phyloP scores from a whole-genome alignment of 2,888 invertebrate species.

The Philhelius pedissequus region DNA sequence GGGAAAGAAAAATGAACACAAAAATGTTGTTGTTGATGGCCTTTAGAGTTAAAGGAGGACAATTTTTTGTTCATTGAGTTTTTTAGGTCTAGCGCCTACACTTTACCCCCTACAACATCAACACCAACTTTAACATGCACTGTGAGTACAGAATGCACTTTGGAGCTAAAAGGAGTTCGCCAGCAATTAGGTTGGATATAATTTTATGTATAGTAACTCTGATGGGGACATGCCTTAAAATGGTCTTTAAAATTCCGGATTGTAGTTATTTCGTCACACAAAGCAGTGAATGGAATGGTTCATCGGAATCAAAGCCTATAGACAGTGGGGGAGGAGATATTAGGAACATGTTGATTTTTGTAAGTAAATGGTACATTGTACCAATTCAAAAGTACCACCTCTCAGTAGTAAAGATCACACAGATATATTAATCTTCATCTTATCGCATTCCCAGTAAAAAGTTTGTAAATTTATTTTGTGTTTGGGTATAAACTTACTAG shows the following conservation, averaged over 20 bases:
- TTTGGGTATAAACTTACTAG: too few species aligned
- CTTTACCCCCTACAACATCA: neutral
- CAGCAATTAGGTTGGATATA: conserved; percentile 60
- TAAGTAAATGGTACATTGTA: too few species aligned
- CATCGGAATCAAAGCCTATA: neutral
- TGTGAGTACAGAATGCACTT: neutral
- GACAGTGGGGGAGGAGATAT: conserved; percentile 8
- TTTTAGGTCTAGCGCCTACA: conserved; percentile 36
- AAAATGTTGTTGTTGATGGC: conserved; percentile 50
- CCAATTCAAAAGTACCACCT: too few species aligned
- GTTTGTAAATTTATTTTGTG: too few species aligned
- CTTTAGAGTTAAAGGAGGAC: conserved; percentile 55
- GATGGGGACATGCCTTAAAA: conserved; percentile 23
- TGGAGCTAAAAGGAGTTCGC: conserved; percentile 57
- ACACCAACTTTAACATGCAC: neutral
- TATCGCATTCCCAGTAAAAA: too few species aligned
- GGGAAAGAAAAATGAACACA: neutral
- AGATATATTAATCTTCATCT: too few species aligned
- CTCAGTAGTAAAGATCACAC: too few species aligned
- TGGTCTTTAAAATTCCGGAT: neutral
- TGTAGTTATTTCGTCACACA: conserved; percentile 23
- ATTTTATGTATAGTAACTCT: conserved; percentile 35
- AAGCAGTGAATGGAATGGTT: neutral
- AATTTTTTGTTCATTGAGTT: neutral
- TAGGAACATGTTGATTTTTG: neutral